Conservation (phyloP, 2,797 vertebrate genomes). For the Mergus octosetaceus region DNA sequence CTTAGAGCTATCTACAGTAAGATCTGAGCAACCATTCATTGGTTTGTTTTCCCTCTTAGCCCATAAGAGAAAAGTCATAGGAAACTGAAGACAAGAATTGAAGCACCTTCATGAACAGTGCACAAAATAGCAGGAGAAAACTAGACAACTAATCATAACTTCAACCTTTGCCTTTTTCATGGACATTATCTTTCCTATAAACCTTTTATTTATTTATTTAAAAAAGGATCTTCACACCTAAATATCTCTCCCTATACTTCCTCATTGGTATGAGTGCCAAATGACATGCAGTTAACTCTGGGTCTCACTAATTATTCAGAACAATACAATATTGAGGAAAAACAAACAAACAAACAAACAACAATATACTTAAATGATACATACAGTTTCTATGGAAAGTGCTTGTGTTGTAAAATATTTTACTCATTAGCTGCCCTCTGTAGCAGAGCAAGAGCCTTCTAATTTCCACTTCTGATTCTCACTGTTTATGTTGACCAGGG, state of each 20-base stretch:
- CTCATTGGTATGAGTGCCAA: background rate
- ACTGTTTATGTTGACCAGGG: background rate
- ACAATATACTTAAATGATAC: background rate
- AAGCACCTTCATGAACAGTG: background rate
- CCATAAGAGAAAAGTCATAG: background rate
- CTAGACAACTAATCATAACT: background rate
- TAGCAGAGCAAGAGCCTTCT: background rate
- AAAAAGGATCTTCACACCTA: background rate
- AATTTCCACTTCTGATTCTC: background rate
- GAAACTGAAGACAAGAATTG: background rate
- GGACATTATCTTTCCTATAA: background rate
- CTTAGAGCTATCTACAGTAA: background rate
- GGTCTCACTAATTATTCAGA: background rate
- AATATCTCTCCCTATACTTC: background rate
- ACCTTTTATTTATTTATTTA: background rate
- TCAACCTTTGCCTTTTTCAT: background rate
- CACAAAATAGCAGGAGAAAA: background rate
- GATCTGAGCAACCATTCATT: background rate
- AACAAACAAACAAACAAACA: too few species aligned
- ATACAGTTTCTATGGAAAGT: background rate
- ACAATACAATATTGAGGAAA: rapidly evolving
- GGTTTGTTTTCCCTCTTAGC: background rate
- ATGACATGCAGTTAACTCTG: background rate
- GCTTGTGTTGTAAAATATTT: background rate
- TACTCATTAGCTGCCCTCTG: background rate